Conservation (phyloP, 2,888 invertebrate genomes). For the Athalia rosae region DNA sequence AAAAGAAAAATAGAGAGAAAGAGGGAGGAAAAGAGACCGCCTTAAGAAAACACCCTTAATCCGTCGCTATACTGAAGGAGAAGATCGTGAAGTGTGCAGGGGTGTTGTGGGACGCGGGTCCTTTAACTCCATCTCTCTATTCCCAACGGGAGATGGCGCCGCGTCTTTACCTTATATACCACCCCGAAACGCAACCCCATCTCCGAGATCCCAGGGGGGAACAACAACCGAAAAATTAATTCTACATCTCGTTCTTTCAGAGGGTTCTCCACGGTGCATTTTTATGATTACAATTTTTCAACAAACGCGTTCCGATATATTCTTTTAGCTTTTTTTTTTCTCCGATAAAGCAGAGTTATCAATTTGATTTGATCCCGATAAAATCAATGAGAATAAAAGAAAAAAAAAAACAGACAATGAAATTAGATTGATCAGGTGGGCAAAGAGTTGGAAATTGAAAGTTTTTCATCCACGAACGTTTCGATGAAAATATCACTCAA, state of each 20-base stretch:
- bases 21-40: slow-evolving; percentile 52
- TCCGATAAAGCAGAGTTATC: too few relatives aligned
- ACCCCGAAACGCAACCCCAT: not conserved
- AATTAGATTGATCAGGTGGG: too few relatives aligned
- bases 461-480: not conserved
- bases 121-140: slow-evolving; percentile 13
- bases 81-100: slow-evolving; percentile 1
- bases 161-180: not conserved
- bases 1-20: not conserved
- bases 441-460: too few relatives aligned
- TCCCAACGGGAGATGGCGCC: slow-evolving; percentile 22
- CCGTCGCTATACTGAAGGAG: slow-evolving; percentile 51
- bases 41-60: slow-evolving; percentile 66
- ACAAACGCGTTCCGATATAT: slow-evolving; percentile 30
- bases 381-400: too few relatives aligned
- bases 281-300: slow-evolving; percentile 24
- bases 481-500: slow-evolving; percentile 32
- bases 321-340: not conserved
- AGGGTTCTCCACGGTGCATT: not conserved
- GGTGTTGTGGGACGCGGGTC: slow-evolving; percentile 11
- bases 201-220: slow-evolving; percentile 2
- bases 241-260: slow-evolving; percentile 7
- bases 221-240: slow-evolving; percentile 30
- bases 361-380: too few relatives aligned
- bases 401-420: too few relatives aligned